A percentile compares a stretch with the other conserved stretches of the same genome.
Evolutionary conservation across 2,888 invertebrate genomes (phyloP).

Genomic region (Pecten maximus): DNA sequence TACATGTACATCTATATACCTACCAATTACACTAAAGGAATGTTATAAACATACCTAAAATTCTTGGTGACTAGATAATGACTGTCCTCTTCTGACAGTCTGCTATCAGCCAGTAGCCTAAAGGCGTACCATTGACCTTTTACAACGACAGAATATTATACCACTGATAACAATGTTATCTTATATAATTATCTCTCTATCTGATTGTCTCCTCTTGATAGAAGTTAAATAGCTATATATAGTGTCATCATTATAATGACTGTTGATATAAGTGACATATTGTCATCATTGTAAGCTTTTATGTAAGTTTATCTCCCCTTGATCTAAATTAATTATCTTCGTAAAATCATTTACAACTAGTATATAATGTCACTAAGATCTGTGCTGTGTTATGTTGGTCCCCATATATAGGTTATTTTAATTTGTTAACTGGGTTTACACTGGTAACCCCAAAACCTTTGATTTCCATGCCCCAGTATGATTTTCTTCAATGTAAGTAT

Average conservation of each 20-base stretch:
- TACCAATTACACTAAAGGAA: background rate
- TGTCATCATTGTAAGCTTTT: background rate
- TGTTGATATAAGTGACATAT: background rate
- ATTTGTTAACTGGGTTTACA: too few species aligned
- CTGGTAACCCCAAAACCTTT: too few species aligned
- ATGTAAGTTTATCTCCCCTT: background rate
- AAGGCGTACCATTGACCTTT: background rate
- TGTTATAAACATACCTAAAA: background rate
- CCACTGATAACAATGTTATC: background rate
- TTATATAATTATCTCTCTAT: background rate
- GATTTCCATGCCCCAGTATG: too few species aligned
- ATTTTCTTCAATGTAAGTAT: too few species aligned
- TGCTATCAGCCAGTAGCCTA: background rate
- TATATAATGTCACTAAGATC: too few species aligned
- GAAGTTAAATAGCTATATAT: background rate
- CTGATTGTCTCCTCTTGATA: background rate
- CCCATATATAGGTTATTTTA: too few species aligned
- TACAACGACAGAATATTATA: background rate
- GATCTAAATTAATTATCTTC: too few species aligned
- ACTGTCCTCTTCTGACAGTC: background rate
- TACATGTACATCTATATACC: background rate
- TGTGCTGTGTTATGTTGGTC: too few species aligned
- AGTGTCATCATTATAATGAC: too few species aligned
- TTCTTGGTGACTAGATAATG: conserved; percentile 1
- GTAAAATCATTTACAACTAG: too few species aligned